These are phyloP conservation scores for Onychomys leucogaster DNA, from an alignment of 2,797 vertebrate genomes.

Conservation along the genomic window DNA sequence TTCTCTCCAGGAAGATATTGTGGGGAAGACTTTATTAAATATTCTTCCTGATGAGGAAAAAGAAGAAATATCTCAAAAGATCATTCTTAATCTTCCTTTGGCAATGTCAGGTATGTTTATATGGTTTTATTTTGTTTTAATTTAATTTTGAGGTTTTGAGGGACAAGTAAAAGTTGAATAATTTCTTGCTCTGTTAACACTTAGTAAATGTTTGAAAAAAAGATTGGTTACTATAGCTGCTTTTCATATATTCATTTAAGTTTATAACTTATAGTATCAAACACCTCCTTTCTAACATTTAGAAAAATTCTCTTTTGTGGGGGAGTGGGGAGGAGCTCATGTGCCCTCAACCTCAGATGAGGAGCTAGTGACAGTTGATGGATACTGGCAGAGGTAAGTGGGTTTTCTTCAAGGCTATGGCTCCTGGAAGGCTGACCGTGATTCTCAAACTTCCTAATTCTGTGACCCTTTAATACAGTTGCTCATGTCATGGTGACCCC, in stretches of 20 bases:
- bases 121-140: slow-evolving; percentile 69
- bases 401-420: background rate
- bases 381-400: background rate
- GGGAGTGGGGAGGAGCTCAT: background rate
- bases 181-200: background rate
- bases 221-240: background rate
- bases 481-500: background rate
- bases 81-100: slow-evolving; percentile 92
- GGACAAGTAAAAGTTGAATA: background rate
- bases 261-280: background rate
- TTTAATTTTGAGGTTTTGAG: slow-evolving; percentile 86
- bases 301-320: background rate
- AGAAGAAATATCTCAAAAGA: slow-evolving; percentile 93
- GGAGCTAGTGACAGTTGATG: background rate
- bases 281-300: slow-evolving; percentile 5
- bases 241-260: background rate
- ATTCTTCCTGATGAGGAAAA: slow-evolving; percentile 96
- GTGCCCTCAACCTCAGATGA: background rate
- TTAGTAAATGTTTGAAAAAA: slow-evolving; percentile 29
- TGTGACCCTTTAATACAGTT: background rate
- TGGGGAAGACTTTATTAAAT: slow-evolving; percentile 97
- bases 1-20: slow-evolving; percentile 95
- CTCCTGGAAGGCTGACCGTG: background rate
- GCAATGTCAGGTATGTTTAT: slow-evolving; percentile 88
- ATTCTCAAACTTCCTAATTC: background rate